Conservation (phyloP, 2,797 vertebrate genomes). For the Lacerta agilis region DNA sequence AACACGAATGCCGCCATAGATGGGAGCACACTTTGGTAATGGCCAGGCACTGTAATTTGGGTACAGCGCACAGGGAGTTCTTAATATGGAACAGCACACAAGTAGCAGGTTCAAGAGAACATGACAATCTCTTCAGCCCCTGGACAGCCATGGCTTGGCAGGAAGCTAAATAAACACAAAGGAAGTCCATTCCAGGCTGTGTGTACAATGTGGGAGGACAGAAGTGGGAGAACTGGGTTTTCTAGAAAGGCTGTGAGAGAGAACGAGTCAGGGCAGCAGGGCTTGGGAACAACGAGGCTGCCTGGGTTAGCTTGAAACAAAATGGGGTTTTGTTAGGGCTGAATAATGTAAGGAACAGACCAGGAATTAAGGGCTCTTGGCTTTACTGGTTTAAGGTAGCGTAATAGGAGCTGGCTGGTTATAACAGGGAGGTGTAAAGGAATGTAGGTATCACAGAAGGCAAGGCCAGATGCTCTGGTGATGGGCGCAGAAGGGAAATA, state of each 20-base stretch:
- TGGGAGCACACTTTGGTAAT: not conserved
- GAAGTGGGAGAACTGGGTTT: not conserved
- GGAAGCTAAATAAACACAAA: not conserved
- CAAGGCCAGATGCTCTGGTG: not conserved
- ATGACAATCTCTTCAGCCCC: not conserved
- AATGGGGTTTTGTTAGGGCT: not conserved
- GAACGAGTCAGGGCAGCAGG: not conserved
- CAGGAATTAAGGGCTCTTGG: not conserved
- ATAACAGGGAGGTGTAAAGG: not conserved
- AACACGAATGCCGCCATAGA: not conserved
- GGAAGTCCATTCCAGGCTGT: not conserved
- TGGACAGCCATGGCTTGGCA: not conserved
- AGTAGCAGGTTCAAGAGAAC: not conserved
- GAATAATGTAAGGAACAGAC: not conserved
- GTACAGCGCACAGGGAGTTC: not conserved
- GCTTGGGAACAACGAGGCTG: not conserved
- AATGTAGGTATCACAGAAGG: not conserved
- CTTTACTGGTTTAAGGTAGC: not conserved
- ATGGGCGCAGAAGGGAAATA: conserved; percentile 23
- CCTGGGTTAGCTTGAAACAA: not conserved
- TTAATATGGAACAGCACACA: not conserved
- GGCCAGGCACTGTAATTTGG: not conserved
- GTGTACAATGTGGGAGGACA: not conserved
- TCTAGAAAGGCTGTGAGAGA: not conserved
- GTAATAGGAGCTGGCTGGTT: no score